Base-by-base conservation (phyloP, 2,113 vertebrate genomes). In the Pterophyllum scalare region DNA sequence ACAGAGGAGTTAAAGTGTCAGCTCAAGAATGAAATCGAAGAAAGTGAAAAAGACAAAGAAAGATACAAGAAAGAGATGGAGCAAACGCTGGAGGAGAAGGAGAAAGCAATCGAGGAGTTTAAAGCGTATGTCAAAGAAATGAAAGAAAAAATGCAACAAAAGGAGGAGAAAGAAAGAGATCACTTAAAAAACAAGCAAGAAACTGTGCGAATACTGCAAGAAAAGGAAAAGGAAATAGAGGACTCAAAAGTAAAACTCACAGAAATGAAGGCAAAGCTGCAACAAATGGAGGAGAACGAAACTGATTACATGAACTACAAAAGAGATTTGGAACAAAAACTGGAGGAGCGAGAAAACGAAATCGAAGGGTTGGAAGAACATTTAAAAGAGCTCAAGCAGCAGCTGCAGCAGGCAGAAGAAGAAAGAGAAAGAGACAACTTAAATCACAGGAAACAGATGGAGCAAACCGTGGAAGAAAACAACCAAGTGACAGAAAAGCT, bases 391-490 rank as follows among this genome's bases (percentile, higher is more conserved):
- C 57, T 52, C 1, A 60, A 91, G 61, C 58, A 74, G 31, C 80
- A 38, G 20, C 20, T 70, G 40, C 60, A 3, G 10, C 31, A 57
- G 15, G 60, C 2, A 2, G 54, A 56, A 10, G 65, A 82, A 4
- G 61, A 85, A 60, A 83, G 57, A 67, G 74, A 82, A 2, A 75
- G 9, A 59, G 54, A 85, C 31, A 3, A 8, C 3, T n/a, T 75
- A 0, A 75, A 80, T 19, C 77, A 88, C 60, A 56, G 85, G 52
- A 91, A 60, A 65, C 78, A 88, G 31, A 83, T 89, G 70, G 54
- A 79, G 61, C 82, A 88, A 15, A 88, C 81, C n/a, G 74, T 91
- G 2, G 31, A 78, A 13, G 81, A 89, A 28, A 90, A 86, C 8
- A 58, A 90, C 3, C 54, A 58, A 60, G 67, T 72, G 20, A 87